Base-by-base conservation (phyloP, 2,113 vertebrate species). In the Probosciger aterrimus region DNA sequence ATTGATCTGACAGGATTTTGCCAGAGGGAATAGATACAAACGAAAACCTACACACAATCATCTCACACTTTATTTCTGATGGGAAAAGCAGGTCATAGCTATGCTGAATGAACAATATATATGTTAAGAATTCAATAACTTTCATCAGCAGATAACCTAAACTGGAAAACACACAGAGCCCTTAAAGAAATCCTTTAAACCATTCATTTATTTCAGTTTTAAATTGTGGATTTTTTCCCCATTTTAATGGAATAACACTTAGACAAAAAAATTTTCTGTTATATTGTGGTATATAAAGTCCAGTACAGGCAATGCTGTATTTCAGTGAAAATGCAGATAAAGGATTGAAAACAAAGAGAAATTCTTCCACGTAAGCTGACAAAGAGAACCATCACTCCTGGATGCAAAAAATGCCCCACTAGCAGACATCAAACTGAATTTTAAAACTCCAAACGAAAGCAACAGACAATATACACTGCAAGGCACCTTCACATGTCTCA, bases 391-490 rank as follows among this genome's bases (percentile, higher is more conserved):
- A 53, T 43, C 47, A 53, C 18, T 73, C 49, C 37, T 76, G 22
- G 71, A 53, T 43, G 10, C 31, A n/a, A 81, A 70, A 74, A 84
- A 44, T 47, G 16, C 33, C 37, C 22, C 22, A 14, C 43, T 62
- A 88, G 28, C 20, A 28, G 14, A 64, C 16, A 43, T 50, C 6
- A 35, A 75, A 76, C n/a, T 69, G 49, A 52, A 39, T 75, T 87
- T 57, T 52, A 57, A 37, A 91, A 39, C 18, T 57, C 14, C 6
- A 62, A 60, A 57, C 24, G 24, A 62, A 87, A 79, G 28, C 60
- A 33, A 71, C 7, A 57, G 18, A 63, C 1, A 2, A 35, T 39
- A 19, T 15, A 27, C 0, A 1, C 31, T 53, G 13, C 20, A 59
- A 59, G 39, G 60, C 1, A 2, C 37, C 46, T 20, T 4, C 1